These are phyloP conservation scores for Argyrosomus japonicus DNA, from an alignment of 2,113 vertebrate genomes.

Conservation along the genomic window DNA sequence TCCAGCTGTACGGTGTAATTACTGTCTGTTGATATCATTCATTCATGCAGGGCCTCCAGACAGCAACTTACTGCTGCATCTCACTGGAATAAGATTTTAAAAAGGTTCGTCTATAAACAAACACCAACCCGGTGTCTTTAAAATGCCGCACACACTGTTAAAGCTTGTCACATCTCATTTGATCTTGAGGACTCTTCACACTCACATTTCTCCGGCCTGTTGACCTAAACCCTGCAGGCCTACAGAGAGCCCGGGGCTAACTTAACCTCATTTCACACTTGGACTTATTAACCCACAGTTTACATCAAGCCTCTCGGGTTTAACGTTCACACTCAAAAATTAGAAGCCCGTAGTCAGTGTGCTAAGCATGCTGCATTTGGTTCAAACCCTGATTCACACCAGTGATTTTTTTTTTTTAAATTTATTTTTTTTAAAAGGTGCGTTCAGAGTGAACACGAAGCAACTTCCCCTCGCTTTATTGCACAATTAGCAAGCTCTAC, in stretches of 20 bases:
- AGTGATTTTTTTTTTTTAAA: background rate
- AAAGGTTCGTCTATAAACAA: background rate
- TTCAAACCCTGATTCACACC: background rate
- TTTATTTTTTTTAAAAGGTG: too few species aligned
- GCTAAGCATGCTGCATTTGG: background rate
- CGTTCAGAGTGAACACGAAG: slow-evolving; percentile 4
- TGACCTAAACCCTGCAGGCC: slow-evolving; percentile 15
- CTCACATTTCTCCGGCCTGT: background rate
- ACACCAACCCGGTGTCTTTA: background rate
- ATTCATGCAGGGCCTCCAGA: background rate
- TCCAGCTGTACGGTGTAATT: slow-evolving; percentile 15
- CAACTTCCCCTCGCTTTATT: background rate
- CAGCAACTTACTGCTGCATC: background rate
- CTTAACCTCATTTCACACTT: slow-evolving; percentile 1
- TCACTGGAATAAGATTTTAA: slow-evolving; percentile 6
- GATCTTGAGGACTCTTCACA: background rate
- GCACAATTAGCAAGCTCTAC: background rate
- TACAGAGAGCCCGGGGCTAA: background rate
- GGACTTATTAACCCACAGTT: slow-evolving; percentile 10
- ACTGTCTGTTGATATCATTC: background rate
- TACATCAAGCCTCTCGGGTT: slow-evolving; percentile 1
- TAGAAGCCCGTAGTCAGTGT: background rate
- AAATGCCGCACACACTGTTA: slow-evolving; percentile 7
- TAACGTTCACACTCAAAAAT: background rate
- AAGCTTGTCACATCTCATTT: slow-evolving; percentile 23